Evolutionary conservation across 2,888 invertebrate genomes (phyloP).

Genomic region (Tethea ocularis): DNA sequence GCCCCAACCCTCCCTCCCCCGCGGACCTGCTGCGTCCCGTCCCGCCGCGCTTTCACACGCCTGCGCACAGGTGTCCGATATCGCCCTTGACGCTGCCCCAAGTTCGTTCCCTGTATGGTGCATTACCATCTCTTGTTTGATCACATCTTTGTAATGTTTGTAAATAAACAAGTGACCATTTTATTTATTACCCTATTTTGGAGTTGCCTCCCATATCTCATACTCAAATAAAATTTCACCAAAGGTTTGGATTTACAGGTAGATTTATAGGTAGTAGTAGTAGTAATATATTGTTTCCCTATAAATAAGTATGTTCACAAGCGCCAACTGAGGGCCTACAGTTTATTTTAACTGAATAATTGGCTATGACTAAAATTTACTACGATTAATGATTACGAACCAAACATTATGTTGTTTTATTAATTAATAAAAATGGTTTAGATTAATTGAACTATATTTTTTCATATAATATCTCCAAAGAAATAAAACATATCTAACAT

Average conservation of each 20-base stretch:
- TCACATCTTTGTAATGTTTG: background rate
- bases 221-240: too few species aligned
- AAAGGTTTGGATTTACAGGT: too few species aligned
- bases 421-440: slow-evolving; percentile 15
- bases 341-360: too few species aligned
- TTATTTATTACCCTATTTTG: slow-evolving; percentile 12
- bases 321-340: too few species aligned
- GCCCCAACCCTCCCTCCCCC: slow-evolving; percentile 31
- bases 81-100: slow-evolving; percentile 78
- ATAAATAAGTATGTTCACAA: too few species aligned
- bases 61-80: slow-evolving; percentile 80
- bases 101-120: slow-evolving; percentile 58
- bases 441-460: slow-evolving; percentile 62
- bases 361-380: too few species aligned
- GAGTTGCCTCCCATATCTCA: too few species aligned
- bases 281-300: too few species aligned
- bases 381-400: too few species aligned
- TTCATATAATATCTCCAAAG: slow-evolving; percentile 69
- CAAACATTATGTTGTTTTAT: background rate
- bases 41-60: slow-evolving; percentile 75
- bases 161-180: slow-evolving; percentile 12
- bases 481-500: slow-evolving; percentile 78
- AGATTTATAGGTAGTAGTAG: too few species aligned
- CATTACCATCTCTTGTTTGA: background rate
- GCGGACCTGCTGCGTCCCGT: slow-evolving; percentile 32